Percentiles rank a stretch among this genome's conserved stretches.
Conservation (phyloP, 2,888 invertebrate species). For the Slavum lentiscoides region DNA sequence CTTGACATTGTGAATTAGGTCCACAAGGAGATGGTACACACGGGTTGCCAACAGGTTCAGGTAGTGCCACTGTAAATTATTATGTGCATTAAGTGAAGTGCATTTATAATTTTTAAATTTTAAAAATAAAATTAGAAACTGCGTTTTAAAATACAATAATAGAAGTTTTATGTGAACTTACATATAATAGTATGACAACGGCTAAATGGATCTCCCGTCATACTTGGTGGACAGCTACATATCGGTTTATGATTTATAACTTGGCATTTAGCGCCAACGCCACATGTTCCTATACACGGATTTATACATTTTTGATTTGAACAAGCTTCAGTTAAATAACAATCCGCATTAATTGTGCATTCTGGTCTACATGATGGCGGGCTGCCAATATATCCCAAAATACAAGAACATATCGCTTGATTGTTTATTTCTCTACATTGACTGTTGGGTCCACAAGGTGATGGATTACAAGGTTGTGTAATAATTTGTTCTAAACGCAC, state of each 20-base stretch:
- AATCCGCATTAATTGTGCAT: slow-evolving; percentile 72
- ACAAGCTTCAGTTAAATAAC: slow-evolving; percentile 70
- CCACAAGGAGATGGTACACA: slow-evolving; percentile 77
- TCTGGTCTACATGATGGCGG: slow-evolving; percentile 73
- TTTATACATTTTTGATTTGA: slow-evolving; percentile 72
- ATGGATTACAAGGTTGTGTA: slow-evolving; percentile 68
- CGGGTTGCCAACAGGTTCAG: slow-evolving; percentile 61
- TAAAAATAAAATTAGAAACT: background rate
- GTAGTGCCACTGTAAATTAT: slow-evolving; percentile 57
- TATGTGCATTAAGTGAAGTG: slow-evolving; percentile 58
- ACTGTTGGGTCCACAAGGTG: slow-evolving; percentile 67
- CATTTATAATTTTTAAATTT: slow-evolving; percentile 54
- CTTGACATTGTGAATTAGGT: slow-evolving; percentile 71
- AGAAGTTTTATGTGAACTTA: slow-evolving; percentile 31
- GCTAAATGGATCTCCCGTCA: slow-evolving; percentile 75
- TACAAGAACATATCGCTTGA: slow-evolving; percentile 67
- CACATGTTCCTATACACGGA: slow-evolving; percentile 76
- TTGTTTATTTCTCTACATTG: slow-evolving; percentile 66
- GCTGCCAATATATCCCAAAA: slow-evolving; percentile 70
- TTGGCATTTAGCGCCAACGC: slow-evolving; percentile 70
- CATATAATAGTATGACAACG: slow-evolving; percentile 47
- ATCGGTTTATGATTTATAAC: slow-evolving; percentile 77
- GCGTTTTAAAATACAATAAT: background rate
- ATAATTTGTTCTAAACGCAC: slow-evolving; percentile 57
- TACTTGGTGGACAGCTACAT: slow-evolving; percentile 69